phyloP scores from a whole-genome alignment of 2,113 vertebrate genomes.

The Dunckerocampus dactyliophorus region DNA sequence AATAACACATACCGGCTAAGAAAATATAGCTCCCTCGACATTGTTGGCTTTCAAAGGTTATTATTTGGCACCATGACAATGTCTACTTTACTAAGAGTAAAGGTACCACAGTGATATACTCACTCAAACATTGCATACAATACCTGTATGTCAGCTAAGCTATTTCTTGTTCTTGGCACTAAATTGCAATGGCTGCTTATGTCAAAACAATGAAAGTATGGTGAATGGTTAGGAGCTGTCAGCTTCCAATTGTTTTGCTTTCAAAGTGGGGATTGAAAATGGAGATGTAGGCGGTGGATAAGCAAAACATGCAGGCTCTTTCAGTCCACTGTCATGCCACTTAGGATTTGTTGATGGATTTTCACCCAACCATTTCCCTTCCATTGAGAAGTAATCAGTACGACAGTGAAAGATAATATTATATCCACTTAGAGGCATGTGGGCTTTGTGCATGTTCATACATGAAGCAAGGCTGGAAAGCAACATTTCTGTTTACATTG shows the following conservation, averaged over 20 bases:
- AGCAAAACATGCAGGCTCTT: slow-evolving; percentile 66
- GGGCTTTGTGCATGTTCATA: slow-evolving; percentile 63
- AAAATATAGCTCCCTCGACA: slow-evolving; percentile 24
- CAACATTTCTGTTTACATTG: slow-evolving; percentile 59
- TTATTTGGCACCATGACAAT: slow-evolving; percentile 30
- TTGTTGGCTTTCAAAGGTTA: slow-evolving; percentile 22
- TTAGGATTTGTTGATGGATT: slow-evolving; percentile 73
- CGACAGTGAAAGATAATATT: slow-evolving; percentile 69
- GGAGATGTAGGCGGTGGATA: slow-evolving; percentile 54
- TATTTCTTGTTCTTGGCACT: slow-evolving; percentile 37
- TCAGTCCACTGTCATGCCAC: slow-evolving; percentile 69
- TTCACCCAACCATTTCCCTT: slow-evolving; percentile 65
- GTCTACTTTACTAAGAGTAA: slow-evolving; percentile 27
- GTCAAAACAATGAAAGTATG: slow-evolving; percentile 65
- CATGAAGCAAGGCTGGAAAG: slow-evolving; percentile 57
- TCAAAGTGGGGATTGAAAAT: slow-evolving; percentile 53
- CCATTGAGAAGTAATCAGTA: slow-evolving; percentile 68
- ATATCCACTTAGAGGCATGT: slow-evolving; percentile 66
- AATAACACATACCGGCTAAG: not conserved
- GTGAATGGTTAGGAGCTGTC: slow-evolving; percentile 58
- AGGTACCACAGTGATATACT: slow-evolving; percentile 28
- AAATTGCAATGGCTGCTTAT: slow-evolving; percentile 51
- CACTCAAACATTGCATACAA: slow-evolving; percentile 29
- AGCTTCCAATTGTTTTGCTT: slow-evolving; percentile 62
- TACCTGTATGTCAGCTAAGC: slow-evolving; percentile 36